phyloP scores from a whole-genome alignment of 1,140 invertebrate genomes.

The Lordiphosa mommai region DNA sequence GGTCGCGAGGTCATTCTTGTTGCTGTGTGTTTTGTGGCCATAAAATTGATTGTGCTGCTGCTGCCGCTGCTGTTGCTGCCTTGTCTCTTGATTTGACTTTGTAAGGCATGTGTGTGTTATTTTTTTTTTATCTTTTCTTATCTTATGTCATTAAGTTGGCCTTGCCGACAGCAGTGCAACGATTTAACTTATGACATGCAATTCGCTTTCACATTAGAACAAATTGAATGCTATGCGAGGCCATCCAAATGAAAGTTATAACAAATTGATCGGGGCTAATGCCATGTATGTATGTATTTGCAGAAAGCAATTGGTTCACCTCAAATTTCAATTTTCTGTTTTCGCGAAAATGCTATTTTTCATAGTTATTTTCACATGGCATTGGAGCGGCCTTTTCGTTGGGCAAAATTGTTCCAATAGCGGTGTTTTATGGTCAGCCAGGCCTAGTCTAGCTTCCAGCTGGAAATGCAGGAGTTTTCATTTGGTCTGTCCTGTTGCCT shows the following conservation, averaged over 20 bases:
- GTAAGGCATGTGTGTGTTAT: conserved; percentile 8
- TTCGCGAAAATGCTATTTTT: conserved; percentile 32
- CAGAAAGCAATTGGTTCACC: conserved; percentile 19
- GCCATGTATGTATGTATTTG: not conserved
- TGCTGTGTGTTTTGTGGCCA: conserved; percentile 14
- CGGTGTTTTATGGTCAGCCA: too few species aligned
- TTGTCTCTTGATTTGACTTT: conserved; percentile 21
- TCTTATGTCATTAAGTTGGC: conserved; percentile 17
- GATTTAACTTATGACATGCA: conserved; percentile 53
- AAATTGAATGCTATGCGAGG: conserved; percentile 48
- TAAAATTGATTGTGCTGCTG: conserved; percentile 51
- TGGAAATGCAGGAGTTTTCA: not conserved
- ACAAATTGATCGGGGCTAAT: conserved; percentile 2
- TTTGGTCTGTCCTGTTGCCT: not conserved
- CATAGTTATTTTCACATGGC: conserved; percentile 23
- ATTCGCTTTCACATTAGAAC: conserved; percentile 47
- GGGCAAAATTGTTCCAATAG: too few species aligned
- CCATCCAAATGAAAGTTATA: not conserved
- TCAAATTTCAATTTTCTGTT: conserved; percentile 47
- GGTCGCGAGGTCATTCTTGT: conserved; percentile 3
- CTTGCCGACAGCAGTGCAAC: conserved; percentile 15
- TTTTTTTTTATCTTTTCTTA: not conserved
- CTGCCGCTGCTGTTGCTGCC: conserved; percentile 4
- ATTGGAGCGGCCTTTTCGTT: conserved; percentile 4
- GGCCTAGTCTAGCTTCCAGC: too few species aligned